A percentile compares a stretch with the other conserved stretches of the same genome.
These are phyloP conservation scores for Sarcophilus harrisii DNA, from an alignment of 2,797 vertebrate species.

Conservation along the genomic window DNA sequence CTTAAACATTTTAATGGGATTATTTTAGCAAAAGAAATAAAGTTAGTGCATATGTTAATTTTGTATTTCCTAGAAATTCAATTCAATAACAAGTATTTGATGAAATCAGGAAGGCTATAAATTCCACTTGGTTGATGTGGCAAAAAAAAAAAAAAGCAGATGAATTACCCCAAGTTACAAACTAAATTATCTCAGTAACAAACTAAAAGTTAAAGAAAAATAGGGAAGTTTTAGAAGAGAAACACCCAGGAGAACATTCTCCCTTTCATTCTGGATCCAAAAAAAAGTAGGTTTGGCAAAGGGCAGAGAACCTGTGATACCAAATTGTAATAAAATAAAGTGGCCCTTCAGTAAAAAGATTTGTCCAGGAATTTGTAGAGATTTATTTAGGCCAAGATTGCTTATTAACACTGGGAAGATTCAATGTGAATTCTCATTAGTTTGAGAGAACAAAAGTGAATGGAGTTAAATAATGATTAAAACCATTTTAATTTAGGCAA, in stretches of 20 bases:
- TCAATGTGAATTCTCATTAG: neutral
- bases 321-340: constrained; percentile 21
- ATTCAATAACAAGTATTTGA: neutral
- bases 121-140: neutral
- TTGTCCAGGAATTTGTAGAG: neutral
- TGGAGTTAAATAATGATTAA: constrained; percentile 11
- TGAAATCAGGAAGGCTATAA: neutral
- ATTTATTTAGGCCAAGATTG: neutral
- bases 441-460: neutral
- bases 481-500: constrained; percentile 42
- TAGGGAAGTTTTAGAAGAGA: neutral
- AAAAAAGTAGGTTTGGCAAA: neutral
- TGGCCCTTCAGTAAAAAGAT: neutral
- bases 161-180: constrained; percentile 8
- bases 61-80: neutral
- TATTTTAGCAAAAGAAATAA: neutral
- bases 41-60: neutral
- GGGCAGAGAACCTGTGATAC: constrained; percentile 10
- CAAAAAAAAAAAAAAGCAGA: constrained; percentile 42
- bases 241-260: neutral
- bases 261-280: constrained; percentile 13
- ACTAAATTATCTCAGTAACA: neutral
- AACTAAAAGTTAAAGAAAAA: neutral
- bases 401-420: constrained; percentile 27
- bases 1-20: neutral